Evolutionary conservation across 2,888 invertebrate species (phyloP).

Genomic region (Julus scanicus): DNA sequence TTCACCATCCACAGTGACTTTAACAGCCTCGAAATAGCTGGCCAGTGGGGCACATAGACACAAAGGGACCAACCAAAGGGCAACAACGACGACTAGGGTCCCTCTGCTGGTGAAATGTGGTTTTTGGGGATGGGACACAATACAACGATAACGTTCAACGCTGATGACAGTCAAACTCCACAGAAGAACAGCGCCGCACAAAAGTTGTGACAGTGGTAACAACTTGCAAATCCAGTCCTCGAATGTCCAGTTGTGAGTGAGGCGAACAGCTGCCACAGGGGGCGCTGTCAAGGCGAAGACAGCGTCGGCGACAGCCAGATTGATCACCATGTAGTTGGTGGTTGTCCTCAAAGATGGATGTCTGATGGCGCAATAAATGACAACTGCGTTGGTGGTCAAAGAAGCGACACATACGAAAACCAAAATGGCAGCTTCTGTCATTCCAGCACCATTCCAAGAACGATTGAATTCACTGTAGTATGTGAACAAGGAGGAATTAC

Average conservation of each 20-base stretch:
- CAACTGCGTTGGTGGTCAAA: constrained; percentile 23
- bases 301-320: constrained; percentile 52
- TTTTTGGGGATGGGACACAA: constrained; percentile 44
- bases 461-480: constrained; percentile 54
- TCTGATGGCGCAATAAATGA: constrained; percentile 2
- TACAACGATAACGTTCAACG: constrained; percentile 55
- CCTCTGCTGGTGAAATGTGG: not conserved
- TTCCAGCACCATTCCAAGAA: not conserved
- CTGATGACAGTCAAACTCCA: constrained; percentile 54
- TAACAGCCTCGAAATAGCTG: not conserved
- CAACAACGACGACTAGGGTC: not conserved
- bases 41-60: not conserved
- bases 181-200: constrained; percentile 53
- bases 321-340: constrained; percentile 54
- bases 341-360: not conserved
- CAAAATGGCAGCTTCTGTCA: constrained; percentile 34
- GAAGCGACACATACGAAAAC: constrained; percentile 46
- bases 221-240: constrained; percentile 45
- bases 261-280: constrained; percentile 38
- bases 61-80: constrained; percentile 38
- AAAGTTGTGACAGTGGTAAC: constrained; percentile 15
- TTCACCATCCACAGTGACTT: not conserved
- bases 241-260: constrained; percentile 48
- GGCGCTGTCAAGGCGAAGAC: constrained; percentile 52
- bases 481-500: constrained; percentile 49